These are phyloP conservation scores for Vombatus ursinus DNA, from an alignment of 2,113 vertebrate species.

Conservation along the genomic window DNA sequence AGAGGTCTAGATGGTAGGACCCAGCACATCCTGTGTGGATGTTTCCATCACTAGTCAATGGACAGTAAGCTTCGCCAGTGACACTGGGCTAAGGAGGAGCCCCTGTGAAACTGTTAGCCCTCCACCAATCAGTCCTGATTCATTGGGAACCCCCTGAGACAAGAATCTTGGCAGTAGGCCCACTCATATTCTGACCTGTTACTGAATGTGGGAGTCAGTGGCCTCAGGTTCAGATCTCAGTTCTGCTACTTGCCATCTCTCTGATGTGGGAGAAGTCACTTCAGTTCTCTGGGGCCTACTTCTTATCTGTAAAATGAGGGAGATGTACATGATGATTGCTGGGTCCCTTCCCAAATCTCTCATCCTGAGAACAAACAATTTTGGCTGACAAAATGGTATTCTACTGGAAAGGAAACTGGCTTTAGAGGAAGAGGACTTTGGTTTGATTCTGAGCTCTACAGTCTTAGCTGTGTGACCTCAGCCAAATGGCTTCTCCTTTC, in stretches of 20 bases:
- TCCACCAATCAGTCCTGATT: background rate
- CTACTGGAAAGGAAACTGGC: background rate
- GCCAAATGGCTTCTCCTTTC: background rate
- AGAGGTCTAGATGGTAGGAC: background rate
- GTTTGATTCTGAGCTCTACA: background rate
- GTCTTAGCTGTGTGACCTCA: background rate
- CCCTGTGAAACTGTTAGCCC: background rate
- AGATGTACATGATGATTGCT: background rate
- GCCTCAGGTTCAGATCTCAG: background rate
- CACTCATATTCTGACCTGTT: background rate
- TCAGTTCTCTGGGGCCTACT: background rate
- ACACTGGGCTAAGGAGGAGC: background rate
- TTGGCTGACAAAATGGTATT: background rate
- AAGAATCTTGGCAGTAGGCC: background rate
- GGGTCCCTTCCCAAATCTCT: background rate
- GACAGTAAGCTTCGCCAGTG: background rate
- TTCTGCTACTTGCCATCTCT: background rate
- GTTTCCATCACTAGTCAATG: background rate
- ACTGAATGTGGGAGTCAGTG: background rate
- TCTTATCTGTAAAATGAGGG: background rate
- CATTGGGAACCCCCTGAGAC: background rate
- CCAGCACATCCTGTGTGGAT: background rate
- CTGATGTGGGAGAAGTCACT: background rate
- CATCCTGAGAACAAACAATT: background rate
- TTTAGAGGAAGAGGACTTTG: background rate